A percentile compares a stretch with the other conserved stretches of the same genome.
These are phyloP conservation scores for Hirtodrosophila cameraria DNA, from an alignment of 2,888 invertebrate genomes.

Conservation along the genomic window DNA sequence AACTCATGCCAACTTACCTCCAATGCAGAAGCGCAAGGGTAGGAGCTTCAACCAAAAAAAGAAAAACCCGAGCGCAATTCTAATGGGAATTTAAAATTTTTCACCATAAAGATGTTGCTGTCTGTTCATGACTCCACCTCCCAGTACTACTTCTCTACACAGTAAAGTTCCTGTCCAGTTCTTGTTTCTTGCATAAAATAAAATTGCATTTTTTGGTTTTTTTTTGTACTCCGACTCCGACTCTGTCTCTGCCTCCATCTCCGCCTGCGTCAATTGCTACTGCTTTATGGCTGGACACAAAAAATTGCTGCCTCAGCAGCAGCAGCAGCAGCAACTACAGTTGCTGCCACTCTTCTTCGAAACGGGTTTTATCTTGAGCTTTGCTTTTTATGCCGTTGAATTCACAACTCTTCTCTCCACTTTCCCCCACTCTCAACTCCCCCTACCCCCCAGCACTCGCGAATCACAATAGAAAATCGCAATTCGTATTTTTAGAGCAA, in stretches of 20 bases:
- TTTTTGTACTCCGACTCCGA: conserved; percentile 5
- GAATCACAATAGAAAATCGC: conserved; percentile 74
- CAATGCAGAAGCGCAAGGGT: conserved; percentile 9
- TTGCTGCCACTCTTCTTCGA: conserved; percentile 43
- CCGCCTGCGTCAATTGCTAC: conserved; percentile 24
- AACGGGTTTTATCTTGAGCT: conserved; percentile 66
- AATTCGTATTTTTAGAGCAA: conserved; percentile 72
- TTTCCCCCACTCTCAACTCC: conserved; percentile 8
- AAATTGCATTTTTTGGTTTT: conserved; percentile 64
- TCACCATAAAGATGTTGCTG: conserved; percentile 70
- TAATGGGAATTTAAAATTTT: conserved; percentile 78
- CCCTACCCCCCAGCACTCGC: conserved; percentile 4
- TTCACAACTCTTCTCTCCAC: conserved; percentile 20
- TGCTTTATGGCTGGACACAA: conserved; percentile 76
- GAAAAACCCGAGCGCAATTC: conserved; percentile 66
- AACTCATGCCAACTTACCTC: conserved; percentile 52
- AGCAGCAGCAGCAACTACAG: conserved; percentile 23
- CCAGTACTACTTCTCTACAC: neutral
- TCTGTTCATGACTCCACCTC: neutral
- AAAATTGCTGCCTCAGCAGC: conserved; percentile 70
- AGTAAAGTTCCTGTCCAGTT: conserved; percentile 44
- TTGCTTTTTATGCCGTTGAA: conserved; percentile 63
- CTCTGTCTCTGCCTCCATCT: conserved; percentile 9
- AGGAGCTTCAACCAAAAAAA: conserved; percentile 39
- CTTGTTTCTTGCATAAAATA: conserved; percentile 77